Base-by-base conservation (phyloP, 37 sponge, comb jelly and placozoan species). In the Haliclona indistincta region DNA sequence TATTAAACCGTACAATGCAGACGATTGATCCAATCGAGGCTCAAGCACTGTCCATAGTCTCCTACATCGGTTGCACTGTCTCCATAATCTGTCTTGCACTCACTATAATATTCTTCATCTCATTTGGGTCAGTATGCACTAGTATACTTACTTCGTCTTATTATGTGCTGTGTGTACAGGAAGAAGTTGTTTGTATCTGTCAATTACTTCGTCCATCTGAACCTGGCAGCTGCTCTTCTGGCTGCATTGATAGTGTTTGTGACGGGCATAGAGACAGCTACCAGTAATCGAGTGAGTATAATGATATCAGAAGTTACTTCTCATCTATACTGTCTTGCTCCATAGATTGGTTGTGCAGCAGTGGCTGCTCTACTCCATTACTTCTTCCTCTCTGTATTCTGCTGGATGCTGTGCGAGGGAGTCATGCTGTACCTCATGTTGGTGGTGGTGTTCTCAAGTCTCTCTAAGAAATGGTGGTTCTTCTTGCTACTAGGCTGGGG, bases 321-420 rank as follows among this genome's bases (percentile, higher is more conserved):
- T 47, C n/a, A n/a, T 47, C 13, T 47, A 47, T 47, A 47, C 8
- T 47, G 13, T 17, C 36, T 25, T 53, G 1, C 2, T 30, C 37
- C 28, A n/a, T 43, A 85, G 85, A 64, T 64, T 43, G 68, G 38
- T 20, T 86, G 86, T 49, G 51, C 70, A 1, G 28, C 75, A 30
- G 74, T 86, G 63, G 68, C 86, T 58, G 86, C 68, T 5, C 34
- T 86, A 2, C 70, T 86, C 22, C 86, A 86, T 1, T 86, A 80
- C 52, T 36, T 86, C 3, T 80, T 86, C 54, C 69, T 86, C 61
- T 39, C 86, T 49, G 74, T 56, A 36, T 86, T 86, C 68, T 56
- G 56, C 22, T 86, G 86, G 86, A 86, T 86, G 86, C 43, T 86
- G 63, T 86, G 86, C 80, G 86, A 86, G 43, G 86, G 86, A 53